Conservation (phyloP, 2,888 invertebrate species). For the Calliphora vomitoria region DNA sequence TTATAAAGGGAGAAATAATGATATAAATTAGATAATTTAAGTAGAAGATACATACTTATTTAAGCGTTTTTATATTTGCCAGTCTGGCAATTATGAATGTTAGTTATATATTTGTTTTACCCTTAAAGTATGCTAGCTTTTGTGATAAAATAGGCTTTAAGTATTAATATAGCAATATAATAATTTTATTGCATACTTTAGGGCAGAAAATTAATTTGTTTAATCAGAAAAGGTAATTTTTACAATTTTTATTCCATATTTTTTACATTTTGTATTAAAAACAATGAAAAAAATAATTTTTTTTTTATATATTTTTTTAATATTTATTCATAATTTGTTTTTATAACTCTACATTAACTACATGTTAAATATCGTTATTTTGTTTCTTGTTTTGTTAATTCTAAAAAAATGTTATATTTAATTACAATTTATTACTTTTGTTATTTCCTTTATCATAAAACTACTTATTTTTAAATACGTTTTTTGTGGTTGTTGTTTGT, state of each 20-base stretch:
- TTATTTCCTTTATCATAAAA: constrained; percentile 6
- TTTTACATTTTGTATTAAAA: background rate
- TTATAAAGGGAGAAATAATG: too few species aligned
- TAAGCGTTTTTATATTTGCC: background rate
- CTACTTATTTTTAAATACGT: constrained; percentile 59
- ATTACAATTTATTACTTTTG: background rate
- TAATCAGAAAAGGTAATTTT: background rate
- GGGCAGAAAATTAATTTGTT: background rate
- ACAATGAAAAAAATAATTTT: too few species aligned
- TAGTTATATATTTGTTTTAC: background rate
- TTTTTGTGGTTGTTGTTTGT: constrained; percentile 40
- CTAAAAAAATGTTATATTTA: constrained; percentile 39
- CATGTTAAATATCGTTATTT: constrained; percentile 47
- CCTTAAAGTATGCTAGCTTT: background rate
- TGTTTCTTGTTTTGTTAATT: background rate
- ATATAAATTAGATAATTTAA: too few species aligned
- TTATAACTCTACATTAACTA: constrained; percentile 63
- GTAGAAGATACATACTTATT: too few species aligned
- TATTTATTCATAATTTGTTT: constrained; percentile 13
- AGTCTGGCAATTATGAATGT: background rate
- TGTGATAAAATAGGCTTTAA: background rate
- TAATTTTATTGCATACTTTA: background rate
- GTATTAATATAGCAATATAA: background rate
- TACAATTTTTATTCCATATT: background rate
- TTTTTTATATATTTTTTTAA: constrained; percentile 29